phyloP scores from a whole-genome alignment of 2,888 invertebrate genomes.

The Nipponacmea schrenckii region DNA sequence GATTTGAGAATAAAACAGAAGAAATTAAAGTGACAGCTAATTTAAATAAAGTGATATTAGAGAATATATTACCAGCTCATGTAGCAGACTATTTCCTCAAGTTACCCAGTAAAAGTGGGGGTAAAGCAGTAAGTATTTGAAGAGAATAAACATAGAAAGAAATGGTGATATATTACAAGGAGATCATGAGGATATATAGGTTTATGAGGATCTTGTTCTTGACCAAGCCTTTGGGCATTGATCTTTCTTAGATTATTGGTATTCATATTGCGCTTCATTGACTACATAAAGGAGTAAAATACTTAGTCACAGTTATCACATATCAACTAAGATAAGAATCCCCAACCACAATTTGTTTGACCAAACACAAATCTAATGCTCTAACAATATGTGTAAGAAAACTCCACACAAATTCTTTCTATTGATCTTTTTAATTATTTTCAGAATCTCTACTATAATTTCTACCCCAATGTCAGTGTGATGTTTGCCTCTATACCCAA shows the following conservation, averaged over 20 bases:
- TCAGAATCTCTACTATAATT: constrained; percentile 92
- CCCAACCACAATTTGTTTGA: no score
- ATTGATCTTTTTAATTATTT: constrained; percentile 17
- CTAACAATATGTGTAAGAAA: no score
- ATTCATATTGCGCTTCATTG: no score
- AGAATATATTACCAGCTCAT: constrained; percentile 95
- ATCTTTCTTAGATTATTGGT: no score
- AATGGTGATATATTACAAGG: neutral
- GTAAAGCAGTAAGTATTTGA: neutral
- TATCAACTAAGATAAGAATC: no score
- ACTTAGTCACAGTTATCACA: no score
- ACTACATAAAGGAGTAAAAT: no score
- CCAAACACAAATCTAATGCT: no score
- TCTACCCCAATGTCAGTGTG: constrained; percentile 91
- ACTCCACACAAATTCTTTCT: no score
- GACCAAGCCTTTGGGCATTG: neutral
- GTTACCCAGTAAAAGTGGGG: constrained; percentile 69
- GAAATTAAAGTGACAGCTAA: constrained; percentile 77
- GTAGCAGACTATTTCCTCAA: constrained; percentile 93
- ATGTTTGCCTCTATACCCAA: constrained; percentile 99
- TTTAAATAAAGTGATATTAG: constrained; percentile 93
- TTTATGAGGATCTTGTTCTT: neutral
- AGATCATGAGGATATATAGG: neutral
- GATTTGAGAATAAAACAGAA: constrained; percentile 89
- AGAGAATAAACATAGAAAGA: neutral